Evolutionary conservation across 2,113 vertebrate species (phyloP), one percentile per base, ranked within the genome.

Genomic region (Columbina picui): DNA sequence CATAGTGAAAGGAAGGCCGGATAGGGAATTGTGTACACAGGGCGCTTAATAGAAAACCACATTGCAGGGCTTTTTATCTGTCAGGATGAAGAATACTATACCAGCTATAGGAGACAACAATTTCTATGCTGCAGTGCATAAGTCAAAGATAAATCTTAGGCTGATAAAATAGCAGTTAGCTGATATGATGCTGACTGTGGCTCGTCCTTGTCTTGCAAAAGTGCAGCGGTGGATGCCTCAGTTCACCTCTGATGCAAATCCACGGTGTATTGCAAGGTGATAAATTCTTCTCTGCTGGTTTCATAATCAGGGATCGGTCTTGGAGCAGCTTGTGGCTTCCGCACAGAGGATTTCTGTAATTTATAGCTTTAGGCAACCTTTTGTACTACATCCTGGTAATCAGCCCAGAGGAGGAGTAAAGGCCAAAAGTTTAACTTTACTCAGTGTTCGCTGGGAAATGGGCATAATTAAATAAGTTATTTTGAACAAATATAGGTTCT

Each of bases 331-430:
- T 55, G n/a, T 56, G 50, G 50, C 32, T 34, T 50, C n/a, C 27
- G 18, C 34, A 27, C 18, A 21, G 43, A 20, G 53, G 64, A 59
- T 53, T 39, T 27, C 43, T 56, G 52, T 38, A 74, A 84, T 90
- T 80, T 86, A 52, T 83, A 92, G 92, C 95, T 93, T 70, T 81
- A 78, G 91, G 94, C 85, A 88, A 27, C 60, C 59, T 81, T 93
- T 59, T 90, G 13, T 93, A 4, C 34, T 70, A 7, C 60, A 53
- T 90, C 86, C 84, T 81, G 69, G 26, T 90, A 89, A 81, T 95
- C 93, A 84, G 83, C 45, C 71, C 80, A 68, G 59, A 80, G 56
- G n/a, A 78, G 47, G 18, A 80, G 49, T 59, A 60, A 86, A 59
- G 68, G 87, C 41, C 39, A 61, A 80, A 13, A 17, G 29, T 94